Percentiles rank a stretch among this genome's conserved stretches.
phyloP scores from a whole-genome alignment of 2,113 vertebrate species.

The Bos indicus region DNA sequence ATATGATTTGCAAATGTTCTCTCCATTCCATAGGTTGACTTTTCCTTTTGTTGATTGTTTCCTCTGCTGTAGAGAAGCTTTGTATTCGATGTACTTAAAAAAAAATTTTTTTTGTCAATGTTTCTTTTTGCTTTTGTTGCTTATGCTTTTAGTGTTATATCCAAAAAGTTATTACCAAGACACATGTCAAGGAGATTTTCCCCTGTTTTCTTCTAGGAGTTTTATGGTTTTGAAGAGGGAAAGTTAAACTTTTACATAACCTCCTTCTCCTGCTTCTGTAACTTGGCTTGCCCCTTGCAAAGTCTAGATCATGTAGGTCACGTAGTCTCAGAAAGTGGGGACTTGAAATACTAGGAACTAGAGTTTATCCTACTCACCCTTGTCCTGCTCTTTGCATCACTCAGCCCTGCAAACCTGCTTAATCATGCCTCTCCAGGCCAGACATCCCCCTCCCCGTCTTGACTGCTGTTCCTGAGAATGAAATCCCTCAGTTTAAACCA shows the following conservation, averaged over 20 bases:
- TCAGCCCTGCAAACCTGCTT: too few species aligned
- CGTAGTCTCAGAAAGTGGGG: background rate
- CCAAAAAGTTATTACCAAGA: background rate
- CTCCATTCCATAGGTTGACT: background rate
- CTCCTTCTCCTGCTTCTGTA: background rate
- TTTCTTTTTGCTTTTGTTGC: background rate
- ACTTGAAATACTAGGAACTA: too few species aligned
- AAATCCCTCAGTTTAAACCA: too few species aligned
- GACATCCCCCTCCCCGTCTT: too few species aligned
- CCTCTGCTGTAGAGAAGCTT: background rate
- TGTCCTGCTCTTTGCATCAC: too few species aligned
- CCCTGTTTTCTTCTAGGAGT: background rate
- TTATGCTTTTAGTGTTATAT: background rate
- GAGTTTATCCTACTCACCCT: too few species aligned
- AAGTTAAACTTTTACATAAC: background rate
- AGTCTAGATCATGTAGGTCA: background rate
- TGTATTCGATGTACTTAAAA: background rate
- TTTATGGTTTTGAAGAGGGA: background rate
- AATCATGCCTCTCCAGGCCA: too few species aligned
- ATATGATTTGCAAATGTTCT: background rate
- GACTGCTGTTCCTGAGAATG: too few species aligned
- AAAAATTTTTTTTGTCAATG: too few species aligned
- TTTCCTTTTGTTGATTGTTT: background rate
- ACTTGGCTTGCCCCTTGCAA: background rate
- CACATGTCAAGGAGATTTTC: background rate